Evolutionary conservation across 2,113 vertebrate species (phyloP).

Genomic region (Myanophis thanlyinensis): DNA sequence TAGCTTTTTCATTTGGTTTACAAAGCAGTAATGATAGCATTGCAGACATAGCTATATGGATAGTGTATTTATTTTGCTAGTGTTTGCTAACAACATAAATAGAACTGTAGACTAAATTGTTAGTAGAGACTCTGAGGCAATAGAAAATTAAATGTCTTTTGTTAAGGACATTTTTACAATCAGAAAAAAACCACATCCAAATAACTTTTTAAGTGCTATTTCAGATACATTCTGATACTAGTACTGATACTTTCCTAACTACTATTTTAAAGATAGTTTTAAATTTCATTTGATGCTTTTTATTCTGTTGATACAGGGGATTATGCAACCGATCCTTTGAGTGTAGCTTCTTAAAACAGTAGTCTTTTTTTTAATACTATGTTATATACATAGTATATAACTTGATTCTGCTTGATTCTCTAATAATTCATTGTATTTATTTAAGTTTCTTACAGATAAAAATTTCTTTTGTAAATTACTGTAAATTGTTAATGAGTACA

Average conservation of each 20-base stretch:
- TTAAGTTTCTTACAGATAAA: not conserved
- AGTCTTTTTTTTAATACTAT: not conserved
- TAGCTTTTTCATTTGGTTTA: not conserved
- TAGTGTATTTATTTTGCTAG: too few relatives aligned
- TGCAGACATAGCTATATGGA: too few relatives aligned
- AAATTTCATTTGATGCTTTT: not conserved
- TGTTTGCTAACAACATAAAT: too few relatives aligned
- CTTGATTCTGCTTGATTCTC: not conserved
- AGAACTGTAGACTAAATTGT: too few relatives aligned
- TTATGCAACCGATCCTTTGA: not conserved
- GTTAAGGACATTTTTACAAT: too few relatives aligned
- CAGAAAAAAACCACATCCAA: not conserved
- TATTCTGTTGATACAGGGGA: not conserved
- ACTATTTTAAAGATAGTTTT: not conserved
- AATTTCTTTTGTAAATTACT: not conserved
- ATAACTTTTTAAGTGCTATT: not conserved
- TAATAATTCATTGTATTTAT: not conserved
- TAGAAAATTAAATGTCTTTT: too few relatives aligned
- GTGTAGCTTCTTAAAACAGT: not conserved
- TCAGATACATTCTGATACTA: not conserved
- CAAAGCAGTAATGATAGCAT: not conserved
- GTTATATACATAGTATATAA: not conserved
- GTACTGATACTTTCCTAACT: not conserved
- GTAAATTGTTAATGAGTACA: not conserved
- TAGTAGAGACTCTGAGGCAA: too few relatives aligned